These are phyloP conservation scores for Melieria omissa DNA, from an alignment of 2,888 invertebrate species.

Conservation along the genomic window DNA sequence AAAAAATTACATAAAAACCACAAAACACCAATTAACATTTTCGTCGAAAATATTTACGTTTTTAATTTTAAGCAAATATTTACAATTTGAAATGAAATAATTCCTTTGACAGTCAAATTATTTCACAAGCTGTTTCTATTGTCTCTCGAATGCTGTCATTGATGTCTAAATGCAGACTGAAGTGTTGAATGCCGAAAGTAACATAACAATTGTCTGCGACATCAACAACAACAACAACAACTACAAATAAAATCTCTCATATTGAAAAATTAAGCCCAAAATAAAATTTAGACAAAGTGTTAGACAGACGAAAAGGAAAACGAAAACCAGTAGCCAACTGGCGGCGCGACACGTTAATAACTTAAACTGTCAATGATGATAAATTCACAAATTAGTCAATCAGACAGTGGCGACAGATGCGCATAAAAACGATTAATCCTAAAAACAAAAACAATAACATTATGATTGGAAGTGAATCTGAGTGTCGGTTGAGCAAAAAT, in stretches of 20 bases:
- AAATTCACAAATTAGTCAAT: not conserved
- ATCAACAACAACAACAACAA: not conserved
- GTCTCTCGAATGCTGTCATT: too few species aligned
- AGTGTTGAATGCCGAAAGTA: not conserved
- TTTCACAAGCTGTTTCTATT: too few species aligned
- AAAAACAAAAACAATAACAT: too few species aligned
- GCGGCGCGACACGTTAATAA: not conserved
- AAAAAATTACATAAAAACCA: too few species aligned
- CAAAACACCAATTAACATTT: too few species aligned
- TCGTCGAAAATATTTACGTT: not conserved
- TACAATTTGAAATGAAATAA: not conserved
- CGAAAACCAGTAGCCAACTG: not conserved
- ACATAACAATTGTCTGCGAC: not conserved
- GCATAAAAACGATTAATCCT: not conserved
- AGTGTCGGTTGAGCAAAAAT: too few species aligned
- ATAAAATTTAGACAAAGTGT: not conserved
- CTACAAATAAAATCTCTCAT: not conserved
- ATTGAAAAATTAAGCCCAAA: not conserved
- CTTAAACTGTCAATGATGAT: not conserved
- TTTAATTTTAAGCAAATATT: conserved; percentile 1
- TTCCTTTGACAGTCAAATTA: not conserved
- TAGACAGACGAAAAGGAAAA: not conserved
- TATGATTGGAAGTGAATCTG: too few species aligned
- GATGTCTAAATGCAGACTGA: too few species aligned
- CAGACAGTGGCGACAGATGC: not conserved